Evolutionary conservation across 2,888 invertebrate species (phyloP), one percentile per base, ranked within the genome.

Genomic region (Cheilosia scutellata): DNA sequence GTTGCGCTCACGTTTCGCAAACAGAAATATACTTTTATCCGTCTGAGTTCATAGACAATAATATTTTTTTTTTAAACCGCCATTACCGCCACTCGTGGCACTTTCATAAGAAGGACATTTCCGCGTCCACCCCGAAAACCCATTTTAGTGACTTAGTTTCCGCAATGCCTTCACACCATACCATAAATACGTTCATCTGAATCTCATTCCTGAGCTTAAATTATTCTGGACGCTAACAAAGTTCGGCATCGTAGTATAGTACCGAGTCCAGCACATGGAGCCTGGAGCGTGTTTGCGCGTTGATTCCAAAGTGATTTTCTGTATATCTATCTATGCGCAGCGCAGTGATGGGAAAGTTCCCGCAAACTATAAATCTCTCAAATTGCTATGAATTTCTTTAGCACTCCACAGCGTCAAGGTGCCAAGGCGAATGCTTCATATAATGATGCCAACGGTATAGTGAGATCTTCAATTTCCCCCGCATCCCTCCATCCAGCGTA

Each of bases 281-380:
- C 60, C 42, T 29, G 33, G 3, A 47, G 70, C 66, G 53, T 58
- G 60, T 42, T 65, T 71, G 63, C 77, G 27, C 60, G 33, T 65
- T 77, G 78, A 83, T 72, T 72, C 29, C 72, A 62, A 62, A 78
- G 62, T 77, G 68, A 77, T 83, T 78, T 68, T 44, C 40, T 62
- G 20, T 66, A 27, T 40, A 42, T 7, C 29, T 37, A 66, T 51
- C 29, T 37, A 66, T 51, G 53, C 11, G 65, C 37, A 53, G 53
- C 11, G 65, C 37, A 53, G 27, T 13, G 58, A 66, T 60, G 62
- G 37, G 58, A 75, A 74, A 78, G 58, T 75, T 84, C 66, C 60
- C 70, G 40, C 71, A 79, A 84, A 79, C 84, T 84, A 79, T 84
- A 80, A 84, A 79, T 84, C 75, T 84, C 47, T 57, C 37, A 53